A percentile compares a stretch with the other conserved stretches of the same genome.
Evolutionary conservation across 2,113 vertebrate species (phyloP).

Genomic region (Camelus dromedarius): DNA sequence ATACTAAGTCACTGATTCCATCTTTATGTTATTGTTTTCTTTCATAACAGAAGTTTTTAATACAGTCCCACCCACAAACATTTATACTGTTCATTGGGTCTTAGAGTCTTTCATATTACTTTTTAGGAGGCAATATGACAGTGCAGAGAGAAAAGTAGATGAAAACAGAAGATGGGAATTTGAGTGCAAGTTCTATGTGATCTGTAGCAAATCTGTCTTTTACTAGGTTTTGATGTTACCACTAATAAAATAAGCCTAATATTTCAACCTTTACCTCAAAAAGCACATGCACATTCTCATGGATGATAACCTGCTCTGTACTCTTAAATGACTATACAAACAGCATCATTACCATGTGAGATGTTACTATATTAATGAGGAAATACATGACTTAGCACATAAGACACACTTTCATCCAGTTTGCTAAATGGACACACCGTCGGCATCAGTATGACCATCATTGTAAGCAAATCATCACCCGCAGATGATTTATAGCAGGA

Average conservation of each 20-base stretch:
- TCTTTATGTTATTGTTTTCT: neutral
- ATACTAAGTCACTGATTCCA: neutral
- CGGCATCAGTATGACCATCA: neutral
- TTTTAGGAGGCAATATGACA: neutral
- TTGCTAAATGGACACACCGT: neutral
- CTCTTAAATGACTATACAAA: neutral
- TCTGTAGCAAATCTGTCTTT: neutral
- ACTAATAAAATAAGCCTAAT: neutral
- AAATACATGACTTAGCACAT: neutral
- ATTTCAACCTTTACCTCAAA: neutral
- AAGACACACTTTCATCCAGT: neutral
- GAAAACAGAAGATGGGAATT: neutral
- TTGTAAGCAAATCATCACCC: neutral
- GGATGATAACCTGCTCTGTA: neutral
- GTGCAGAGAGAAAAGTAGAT: neutral
- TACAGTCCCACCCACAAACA: neutral
- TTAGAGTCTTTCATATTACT: neutral
- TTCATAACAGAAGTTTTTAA: neutral
- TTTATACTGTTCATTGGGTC: neutral
- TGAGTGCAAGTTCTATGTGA: neutral
- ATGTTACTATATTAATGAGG: neutral
- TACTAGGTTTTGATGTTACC: neutral
- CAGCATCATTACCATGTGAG: neutral
- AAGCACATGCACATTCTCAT: neutral
- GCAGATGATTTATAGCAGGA: neutral